Evolutionary conservation across 2,888 invertebrate species (phyloP).

Genomic region (Diarsia rubi): DNA sequence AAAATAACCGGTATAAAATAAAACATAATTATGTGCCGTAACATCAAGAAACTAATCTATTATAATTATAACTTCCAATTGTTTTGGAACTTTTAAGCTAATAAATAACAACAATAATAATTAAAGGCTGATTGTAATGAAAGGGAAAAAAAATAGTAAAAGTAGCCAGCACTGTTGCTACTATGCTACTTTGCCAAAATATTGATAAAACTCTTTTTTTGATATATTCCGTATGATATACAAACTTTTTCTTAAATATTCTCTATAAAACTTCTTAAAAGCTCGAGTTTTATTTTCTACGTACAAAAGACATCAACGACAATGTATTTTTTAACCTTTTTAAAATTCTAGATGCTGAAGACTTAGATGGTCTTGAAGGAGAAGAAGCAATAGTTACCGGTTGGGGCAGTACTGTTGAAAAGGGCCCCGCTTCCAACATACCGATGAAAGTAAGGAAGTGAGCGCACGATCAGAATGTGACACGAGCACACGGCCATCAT

Average conservation of each 20-base stretch:
- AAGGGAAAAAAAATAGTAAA: background rate
- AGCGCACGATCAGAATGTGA: constrained; percentile 27
- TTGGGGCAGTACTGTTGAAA: constrained; percentile 94
- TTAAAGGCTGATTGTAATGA: background rate
- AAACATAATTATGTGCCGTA: background rate
- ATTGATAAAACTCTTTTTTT: constrained; percentile 4
- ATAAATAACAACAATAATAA: background rate
- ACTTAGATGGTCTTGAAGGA: constrained; percentile 84
- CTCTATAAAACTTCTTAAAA: background rate
- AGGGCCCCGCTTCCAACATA: constrained; percentile 92
- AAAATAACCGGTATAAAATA: background rate
- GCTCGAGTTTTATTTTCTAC: background rate
- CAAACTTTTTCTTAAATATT: background rate
- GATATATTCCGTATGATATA: background rate
- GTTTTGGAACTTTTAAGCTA: background rate
- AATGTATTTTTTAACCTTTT: background rate
- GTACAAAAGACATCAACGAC: constrained; percentile 46
- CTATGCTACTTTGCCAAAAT: no score
- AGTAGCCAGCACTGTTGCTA: background rate
- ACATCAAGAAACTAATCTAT: background rate
- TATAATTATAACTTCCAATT: background rate
- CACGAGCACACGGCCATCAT: constrained; percentile 25
- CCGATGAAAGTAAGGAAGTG: constrained; percentile 92
- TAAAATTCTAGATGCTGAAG: constrained; percentile 74
- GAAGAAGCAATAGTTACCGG: constrained; percentile 93